Evolutionary conservation across 2,113 vertebrate genomes (phyloP).

Genomic region (Paratilapia polleni): DNA sequence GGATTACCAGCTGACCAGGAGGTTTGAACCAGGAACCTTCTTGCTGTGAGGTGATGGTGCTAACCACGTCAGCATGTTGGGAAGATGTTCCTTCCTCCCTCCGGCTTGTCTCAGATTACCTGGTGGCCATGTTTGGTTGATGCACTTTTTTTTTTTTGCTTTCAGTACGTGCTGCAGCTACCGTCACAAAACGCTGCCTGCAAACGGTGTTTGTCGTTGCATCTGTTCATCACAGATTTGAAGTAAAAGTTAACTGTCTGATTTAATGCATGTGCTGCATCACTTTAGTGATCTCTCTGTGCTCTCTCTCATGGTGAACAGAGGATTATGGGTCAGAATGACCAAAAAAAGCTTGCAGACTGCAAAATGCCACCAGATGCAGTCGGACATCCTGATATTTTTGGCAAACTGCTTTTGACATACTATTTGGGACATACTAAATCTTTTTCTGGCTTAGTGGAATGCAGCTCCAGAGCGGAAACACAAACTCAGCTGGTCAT

Average conservation of each 20-base stretch:
- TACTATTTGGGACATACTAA: not conserved
- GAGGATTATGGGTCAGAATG: not conserved
- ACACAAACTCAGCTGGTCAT: not conserved
- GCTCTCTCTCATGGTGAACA: not conserved
- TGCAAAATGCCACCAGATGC: not conserved
- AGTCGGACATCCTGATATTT: not conserved
- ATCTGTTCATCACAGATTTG: not conserved
- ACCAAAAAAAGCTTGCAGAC: not conserved
- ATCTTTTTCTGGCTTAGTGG: not conserved
- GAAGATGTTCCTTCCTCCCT: not conserved
- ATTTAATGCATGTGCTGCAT: accelerated
- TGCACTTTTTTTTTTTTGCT: not conserved
- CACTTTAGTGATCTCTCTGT: not conserved
- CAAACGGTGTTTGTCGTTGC: not conserved
- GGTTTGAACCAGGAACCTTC: not conserved
- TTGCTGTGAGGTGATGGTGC: not conserved
- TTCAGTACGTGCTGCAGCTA: not conserved
- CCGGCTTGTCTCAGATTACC: not conserved
- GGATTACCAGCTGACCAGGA: not conserved
- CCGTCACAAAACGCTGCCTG: not conserved
- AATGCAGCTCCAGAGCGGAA: accelerated
- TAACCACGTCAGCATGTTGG: not conserved
- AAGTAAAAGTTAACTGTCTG: not conserved
- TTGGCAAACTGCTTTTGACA: not conserved
- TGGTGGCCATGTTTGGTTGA: not conserved